These are phyloP conservation scores for Alloscopus bannaensis DNA, from an alignment of 2,888 invertebrate species.

Conservation along the genomic window DNA sequence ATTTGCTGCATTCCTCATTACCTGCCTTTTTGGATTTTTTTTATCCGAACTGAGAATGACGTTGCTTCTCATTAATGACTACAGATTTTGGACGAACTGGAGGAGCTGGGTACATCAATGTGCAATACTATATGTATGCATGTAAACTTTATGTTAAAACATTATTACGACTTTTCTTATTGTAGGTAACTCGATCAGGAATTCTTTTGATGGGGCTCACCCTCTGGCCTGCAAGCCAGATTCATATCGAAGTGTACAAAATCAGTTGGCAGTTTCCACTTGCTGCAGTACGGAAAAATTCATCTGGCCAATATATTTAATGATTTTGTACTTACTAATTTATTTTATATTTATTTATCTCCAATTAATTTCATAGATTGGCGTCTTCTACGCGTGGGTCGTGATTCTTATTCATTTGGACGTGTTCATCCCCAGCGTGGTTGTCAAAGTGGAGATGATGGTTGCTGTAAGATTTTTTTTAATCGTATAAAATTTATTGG, in stretches of 20 bases:
- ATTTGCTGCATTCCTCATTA: too few relatives aligned
- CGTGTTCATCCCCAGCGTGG: conserved; percentile 39
- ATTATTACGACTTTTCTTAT: too few relatives aligned
- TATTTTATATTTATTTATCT: background rate
- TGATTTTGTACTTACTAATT: background rate
- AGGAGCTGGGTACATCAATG: conserved; percentile 62
- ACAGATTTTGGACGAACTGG: conserved; percentile 37
- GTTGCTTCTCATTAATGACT: background rate
- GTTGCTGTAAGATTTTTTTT: conserved; percentile 36
- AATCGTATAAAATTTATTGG: background rate
- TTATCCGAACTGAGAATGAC: too few relatives aligned
- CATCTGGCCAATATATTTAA: background rate
- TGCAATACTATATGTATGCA: too few relatives aligned
- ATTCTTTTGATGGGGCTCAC: conserved; percentile 59
- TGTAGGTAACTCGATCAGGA: conserved; percentile 30
- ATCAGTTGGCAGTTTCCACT: conserved; percentile 65
- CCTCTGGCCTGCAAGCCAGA: conserved; percentile 60
- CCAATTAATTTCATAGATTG: conserved; percentile 38
- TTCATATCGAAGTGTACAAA: conserved; percentile 35
- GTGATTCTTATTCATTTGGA: conserved; percentile 63
- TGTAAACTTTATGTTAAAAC: too few relatives aligned
- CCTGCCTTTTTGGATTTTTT: too few relatives aligned
- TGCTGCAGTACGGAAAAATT: conserved; percentile 53
- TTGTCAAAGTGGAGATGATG: conserved; percentile 62
- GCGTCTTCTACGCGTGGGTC: conserved; percentile 62